Base-by-base conservation (phyloP, 1,140 invertebrate species). In the Brachionus paranguensis region DNA sequence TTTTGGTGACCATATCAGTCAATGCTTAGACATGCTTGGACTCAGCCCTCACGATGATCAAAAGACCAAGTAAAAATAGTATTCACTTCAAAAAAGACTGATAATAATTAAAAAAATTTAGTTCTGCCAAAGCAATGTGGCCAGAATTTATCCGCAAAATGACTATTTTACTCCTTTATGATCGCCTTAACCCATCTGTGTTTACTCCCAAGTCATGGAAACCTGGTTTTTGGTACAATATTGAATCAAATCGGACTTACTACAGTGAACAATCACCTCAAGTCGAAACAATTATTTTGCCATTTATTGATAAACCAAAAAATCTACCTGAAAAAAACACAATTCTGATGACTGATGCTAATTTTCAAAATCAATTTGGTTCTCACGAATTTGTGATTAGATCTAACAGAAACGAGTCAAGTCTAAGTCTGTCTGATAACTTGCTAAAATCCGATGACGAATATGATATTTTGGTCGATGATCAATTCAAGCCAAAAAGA, bases 111-210 rank as follows among this genome's bases (percentile, higher is more conserved):
- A 72, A 74, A n/a, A 50, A 27, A 14, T 29, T 27, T 50, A 76
- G 72, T 4, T 76, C 72, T 12, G 72, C 72, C 7, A 81, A 81
- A 68, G 64, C 78, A 17, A 81, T 81, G 17, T 81, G 78, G 78
- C 53, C 53, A 24, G 78, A 81, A 37, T 81, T 81, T 64, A 81
- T 81, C 7, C 50, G 78, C 3, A 81, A 81, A 81, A 81, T 81
- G 33, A 64, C 78, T 6, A 24, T 64, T 29, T 11, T 81, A 27
- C 20, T 81, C 7, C n/a, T 81, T 2, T 68, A 64, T n/a, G 78
- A 81, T 37, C 50, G 78, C 8, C 24, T 81, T 2, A 81, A 81
- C 27, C 37, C 24, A 10, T 8, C 50, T 14, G 50, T 29, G 5
- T 81, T 81, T 17, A 60, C 33, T 64, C 78, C 78, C 17, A 81